Evolutionary conservation across 2,113 vertebrate species (phyloP).

Genomic region (Campylorhamphus procurvoides): DNA sequence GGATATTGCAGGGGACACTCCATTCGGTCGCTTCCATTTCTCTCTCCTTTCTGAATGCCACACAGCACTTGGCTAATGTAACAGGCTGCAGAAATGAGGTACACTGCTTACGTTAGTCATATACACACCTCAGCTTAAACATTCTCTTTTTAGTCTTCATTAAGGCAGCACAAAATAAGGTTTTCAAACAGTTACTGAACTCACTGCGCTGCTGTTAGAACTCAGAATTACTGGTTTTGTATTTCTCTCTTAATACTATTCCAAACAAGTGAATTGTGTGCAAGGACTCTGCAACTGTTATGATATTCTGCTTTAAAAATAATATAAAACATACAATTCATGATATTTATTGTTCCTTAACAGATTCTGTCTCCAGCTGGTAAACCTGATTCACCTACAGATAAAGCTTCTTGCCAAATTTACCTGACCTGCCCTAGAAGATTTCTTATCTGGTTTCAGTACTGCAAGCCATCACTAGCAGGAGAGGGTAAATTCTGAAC

Average conservation of each 20-base stretch:
- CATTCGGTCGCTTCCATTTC: background rate
- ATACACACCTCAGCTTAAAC: background rate
- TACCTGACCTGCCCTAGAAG: background rate
- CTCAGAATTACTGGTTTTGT: background rate
- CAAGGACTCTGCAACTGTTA: background rate
- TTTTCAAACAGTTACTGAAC: background rate
- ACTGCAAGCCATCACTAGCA: background rate
- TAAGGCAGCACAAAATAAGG: background rate
- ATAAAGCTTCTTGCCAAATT: background rate
- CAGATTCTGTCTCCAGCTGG: background rate
- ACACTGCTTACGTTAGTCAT: background rate
- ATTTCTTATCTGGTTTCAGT: background rate
- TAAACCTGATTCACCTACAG: background rate
- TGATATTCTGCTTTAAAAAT: background rate
- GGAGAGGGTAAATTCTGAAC: background rate
- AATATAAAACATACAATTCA: background rate
- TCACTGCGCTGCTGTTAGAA: rapidly evolving
- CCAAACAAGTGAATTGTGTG: background rate
- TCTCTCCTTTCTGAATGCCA: background rate
- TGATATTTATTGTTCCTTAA: background rate
- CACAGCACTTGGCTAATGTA: background rate
- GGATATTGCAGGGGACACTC: background rate
- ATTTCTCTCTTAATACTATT: background rate
- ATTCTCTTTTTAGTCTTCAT: background rate
- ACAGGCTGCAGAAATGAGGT: background rate